These are phyloP conservation scores for Melinaea marsaeus DNA, from an alignment of 2,888 invertebrate genomes.

Conservation along the genomic window DNA sequence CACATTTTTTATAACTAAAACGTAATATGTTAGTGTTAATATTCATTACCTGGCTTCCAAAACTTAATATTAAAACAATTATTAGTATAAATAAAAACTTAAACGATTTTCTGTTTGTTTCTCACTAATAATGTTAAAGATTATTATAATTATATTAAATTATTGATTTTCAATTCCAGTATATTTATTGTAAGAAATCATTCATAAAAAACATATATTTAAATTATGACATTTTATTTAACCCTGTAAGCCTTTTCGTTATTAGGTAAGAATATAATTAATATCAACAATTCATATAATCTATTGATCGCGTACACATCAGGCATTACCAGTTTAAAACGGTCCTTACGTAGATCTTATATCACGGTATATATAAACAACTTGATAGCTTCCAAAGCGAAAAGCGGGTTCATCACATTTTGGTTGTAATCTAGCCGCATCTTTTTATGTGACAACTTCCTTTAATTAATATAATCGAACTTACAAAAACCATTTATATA, in stretches of 20 bases:
- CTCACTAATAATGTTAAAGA: background rate
- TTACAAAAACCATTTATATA: constrained; percentile 41
- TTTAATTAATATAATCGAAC: constrained; percentile 67
- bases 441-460: constrained; percentile 71
- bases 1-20: too few relatives aligned
- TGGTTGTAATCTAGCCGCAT: constrained; percentile 62
- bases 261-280: constrained; percentile 21
- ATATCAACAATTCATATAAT: constrained; percentile 28
- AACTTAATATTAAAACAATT: too few relatives aligned
- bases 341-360: constrained; percentile 9
- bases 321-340: constrained; percentile 9
- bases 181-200: background rate
- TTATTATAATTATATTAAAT: background rate
- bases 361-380: constrained; percentile 1
- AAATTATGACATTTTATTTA: background rate
- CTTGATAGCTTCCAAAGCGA: constrained; percentile 24
- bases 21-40: too few relatives aligned
- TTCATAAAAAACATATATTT: background rate
- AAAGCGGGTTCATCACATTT: constrained; percentile 44
- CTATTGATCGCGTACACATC: constrained; percentile 52
- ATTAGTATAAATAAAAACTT: too few relatives aligned
- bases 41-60: too few relatives aligned
- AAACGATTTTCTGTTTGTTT: background rate
- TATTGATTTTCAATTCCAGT: constrained; percentile 1
- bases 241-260: constrained; percentile 27